Percentiles rank a stretch among this genome's conserved stretches.
Conservation (phyloP, 2,113 vertebrate species). For the Prunella himalayana region DNA sequence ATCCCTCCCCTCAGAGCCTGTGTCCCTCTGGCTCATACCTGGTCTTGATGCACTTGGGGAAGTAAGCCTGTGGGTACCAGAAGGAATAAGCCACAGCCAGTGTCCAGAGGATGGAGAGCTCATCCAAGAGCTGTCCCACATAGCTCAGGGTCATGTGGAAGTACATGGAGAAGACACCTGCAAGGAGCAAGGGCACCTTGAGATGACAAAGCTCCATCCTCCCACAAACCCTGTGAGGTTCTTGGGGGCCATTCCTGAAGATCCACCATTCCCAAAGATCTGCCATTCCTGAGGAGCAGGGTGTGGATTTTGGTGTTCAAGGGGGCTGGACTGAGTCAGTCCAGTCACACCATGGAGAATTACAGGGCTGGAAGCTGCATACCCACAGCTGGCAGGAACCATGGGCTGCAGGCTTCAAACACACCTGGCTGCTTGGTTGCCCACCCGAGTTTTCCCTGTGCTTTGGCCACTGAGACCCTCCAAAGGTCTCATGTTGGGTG, state of each 20-base stretch:
- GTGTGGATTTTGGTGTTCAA: neutral
- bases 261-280: neutral
- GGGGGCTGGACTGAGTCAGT: neutral
- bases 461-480: neutral
- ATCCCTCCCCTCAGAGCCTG: neutral
- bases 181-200: neutral
- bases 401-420: neutral
- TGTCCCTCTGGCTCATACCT: conserved; percentile 70
- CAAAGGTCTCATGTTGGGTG: neutral
- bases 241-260: neutral
- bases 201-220: neutral
- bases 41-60: conserved; percentile 81
- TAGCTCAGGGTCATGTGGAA: conserved; percentile 97
- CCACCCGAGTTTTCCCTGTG: neutral
- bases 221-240: neutral
- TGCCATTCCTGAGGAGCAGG: neutral
- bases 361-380: neutral
- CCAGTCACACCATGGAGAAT: neutral
- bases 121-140: conserved; percentile 90
- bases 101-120: conserved; percentile 92
- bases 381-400: neutral
- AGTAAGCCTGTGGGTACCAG: conserved; percentile 85
- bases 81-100: conserved; percentile 80
- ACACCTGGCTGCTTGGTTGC: accelerated
- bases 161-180: conserved; percentile 89